Evolutionary conservation across 2,113 vertebrate genomes (phyloP).

Genomic region (Syrrhaptes paradoxus): DNA sequence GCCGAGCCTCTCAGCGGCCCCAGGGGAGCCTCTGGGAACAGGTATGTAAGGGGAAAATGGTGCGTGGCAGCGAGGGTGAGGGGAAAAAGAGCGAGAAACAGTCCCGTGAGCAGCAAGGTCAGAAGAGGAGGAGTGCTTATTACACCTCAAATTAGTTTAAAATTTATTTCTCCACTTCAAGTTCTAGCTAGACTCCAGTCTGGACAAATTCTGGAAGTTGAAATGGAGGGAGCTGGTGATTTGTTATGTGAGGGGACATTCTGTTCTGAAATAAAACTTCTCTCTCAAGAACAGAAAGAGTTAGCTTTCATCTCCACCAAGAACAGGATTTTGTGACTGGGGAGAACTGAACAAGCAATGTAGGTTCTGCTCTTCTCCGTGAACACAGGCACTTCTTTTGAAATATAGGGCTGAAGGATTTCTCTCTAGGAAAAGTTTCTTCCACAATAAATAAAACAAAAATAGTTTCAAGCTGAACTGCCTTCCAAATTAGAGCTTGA

Average conservation of each 20-base stretch:
- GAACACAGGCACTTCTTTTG: background rate
- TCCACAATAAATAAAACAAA: constrained; percentile 31
- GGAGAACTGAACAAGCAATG: background rate
- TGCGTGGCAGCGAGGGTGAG: background rate
- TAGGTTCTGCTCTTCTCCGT: background rate
- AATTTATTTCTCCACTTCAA: background rate
- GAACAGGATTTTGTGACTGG: background rate
- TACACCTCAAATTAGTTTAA: background rate
- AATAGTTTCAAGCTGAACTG: background rate
- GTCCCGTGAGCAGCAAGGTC: rapidly evolving
- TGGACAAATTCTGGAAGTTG: background rate
- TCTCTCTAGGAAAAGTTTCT: background rate
- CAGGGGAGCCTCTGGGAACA: rapidly evolving
- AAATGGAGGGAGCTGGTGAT: background rate
- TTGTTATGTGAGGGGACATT: background rate
- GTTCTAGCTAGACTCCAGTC: background rate
- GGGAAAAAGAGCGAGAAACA: background rate
- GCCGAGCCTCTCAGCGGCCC: rapidly evolving
- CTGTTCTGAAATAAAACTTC: background rate
- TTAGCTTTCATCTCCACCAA: background rate
- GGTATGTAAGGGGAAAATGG: background rate
- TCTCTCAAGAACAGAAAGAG: background rate
- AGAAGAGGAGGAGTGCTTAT: background rate
- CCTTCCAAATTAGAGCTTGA: constrained; percentile 13
- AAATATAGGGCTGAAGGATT: background rate